Conservation (phyloP, 2,797 vertebrate genomes). For the Sebastolobus alascanus region DNA sequence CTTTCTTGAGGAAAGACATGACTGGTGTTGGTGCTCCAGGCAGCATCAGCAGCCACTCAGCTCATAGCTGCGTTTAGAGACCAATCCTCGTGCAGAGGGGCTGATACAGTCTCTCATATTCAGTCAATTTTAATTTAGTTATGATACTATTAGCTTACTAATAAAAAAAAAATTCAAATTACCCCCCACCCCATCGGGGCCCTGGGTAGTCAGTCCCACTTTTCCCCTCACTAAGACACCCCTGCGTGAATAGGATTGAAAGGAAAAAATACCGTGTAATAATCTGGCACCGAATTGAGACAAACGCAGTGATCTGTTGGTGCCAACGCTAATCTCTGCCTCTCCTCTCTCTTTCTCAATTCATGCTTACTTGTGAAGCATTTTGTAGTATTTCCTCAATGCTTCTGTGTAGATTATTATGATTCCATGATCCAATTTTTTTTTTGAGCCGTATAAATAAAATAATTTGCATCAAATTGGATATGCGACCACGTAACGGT, state of each 20-base stretch:
- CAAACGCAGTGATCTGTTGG: background rate
- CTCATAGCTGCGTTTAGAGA: background rate
- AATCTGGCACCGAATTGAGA: constrained; percentile 5
- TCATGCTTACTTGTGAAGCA: constrained; percentile 9
- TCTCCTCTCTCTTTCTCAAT: background rate
- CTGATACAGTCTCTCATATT: background rate
- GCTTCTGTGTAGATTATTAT: constrained; percentile 30
- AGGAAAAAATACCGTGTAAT: background rate
- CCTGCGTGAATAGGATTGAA: background rate
- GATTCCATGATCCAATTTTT: constrained; percentile 26
- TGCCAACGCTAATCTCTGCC: constrained; percentile 5
- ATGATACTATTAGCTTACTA: background rate
- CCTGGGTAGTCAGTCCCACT: background rate
- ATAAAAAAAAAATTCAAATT: no score
- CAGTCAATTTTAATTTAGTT: background rate
- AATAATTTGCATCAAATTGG: constrained; percentile 55
- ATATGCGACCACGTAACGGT: constrained; percentile 47
- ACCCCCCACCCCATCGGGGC: no score
- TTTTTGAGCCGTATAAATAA: constrained; percentile 22
- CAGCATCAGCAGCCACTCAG: background rate
- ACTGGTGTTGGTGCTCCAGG: background rate
- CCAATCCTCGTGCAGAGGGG: background rate
- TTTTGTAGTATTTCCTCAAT: constrained; percentile 23
- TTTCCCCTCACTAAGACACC: background rate
- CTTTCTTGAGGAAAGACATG: background rate